Conservation (phyloP, 2,797 vertebrate genomes). For the Euthynnus affinis region DNA sequence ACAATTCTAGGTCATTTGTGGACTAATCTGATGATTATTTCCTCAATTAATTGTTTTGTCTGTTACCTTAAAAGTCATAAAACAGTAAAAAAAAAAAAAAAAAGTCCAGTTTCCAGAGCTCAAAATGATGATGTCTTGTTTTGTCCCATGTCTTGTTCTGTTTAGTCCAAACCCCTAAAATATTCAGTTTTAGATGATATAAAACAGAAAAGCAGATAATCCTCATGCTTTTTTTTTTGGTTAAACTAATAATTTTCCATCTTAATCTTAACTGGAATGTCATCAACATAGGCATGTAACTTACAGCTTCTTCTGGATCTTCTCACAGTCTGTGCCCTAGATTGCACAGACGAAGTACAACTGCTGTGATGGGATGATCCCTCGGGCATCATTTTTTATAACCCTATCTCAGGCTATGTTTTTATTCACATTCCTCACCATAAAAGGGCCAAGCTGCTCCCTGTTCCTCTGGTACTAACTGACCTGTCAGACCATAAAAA, state of each 20-base stretch:
- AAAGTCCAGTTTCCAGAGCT: no score
- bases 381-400: conserved; percentile 41
- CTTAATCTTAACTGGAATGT: neutral
- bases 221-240: neutral
- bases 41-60: neutral
- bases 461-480: conserved; percentile 32
- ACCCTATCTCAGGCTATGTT: conserved; percentile 41
- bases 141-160: no score
- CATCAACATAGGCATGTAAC: neutral
- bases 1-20: neutral
- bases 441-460: conserved; percentile 44
- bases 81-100: neutral
- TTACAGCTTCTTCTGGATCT: neutral
- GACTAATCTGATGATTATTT: neutral
- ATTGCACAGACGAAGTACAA: conserved; percentile 15
- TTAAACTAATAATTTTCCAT: neutral
- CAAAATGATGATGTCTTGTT: no score
- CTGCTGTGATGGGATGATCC: conserved; percentile 39
- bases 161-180: neutral
- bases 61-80: neutral
- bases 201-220: neutral
- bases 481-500: conserved; percentile 36
- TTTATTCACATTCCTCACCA: conserved; percentile 71
- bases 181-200: neutral
- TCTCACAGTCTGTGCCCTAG: conserved; percentile 9